Percentiles rank a stretch among this genome's conserved stretches.
phyloP scores from a whole-genome alignment of 2,888 invertebrate species.

The Dynastes tityus region DNA sequence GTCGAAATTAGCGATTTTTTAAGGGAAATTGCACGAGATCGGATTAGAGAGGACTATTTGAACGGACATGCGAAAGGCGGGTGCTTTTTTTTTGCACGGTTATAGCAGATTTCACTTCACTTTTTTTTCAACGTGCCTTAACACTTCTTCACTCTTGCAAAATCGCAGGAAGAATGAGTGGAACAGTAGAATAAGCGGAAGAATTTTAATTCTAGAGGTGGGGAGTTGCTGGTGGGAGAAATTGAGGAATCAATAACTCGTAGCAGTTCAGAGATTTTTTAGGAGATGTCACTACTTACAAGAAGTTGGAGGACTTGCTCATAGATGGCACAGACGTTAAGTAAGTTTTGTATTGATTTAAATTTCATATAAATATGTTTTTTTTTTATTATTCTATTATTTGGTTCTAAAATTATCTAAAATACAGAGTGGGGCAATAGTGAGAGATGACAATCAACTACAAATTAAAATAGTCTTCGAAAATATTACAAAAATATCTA shows the following conservation, averaged over 20 bases:
- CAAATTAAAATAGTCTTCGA: no score
- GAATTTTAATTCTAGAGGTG: conserved; percentile 10
- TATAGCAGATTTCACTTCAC: neutral
- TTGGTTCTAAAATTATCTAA: neutral
- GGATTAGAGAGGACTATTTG: neutral
- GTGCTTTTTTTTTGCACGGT: neutral
- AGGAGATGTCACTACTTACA: neutral
- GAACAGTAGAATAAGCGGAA: conserved; percentile 2
- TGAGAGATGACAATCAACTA: no score
- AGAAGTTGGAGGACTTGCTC: neutral
- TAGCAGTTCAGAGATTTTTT: no score
- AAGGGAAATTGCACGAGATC: neutral
- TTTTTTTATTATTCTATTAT: neutral
- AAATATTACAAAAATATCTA: no score
- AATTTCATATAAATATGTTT: neutral
- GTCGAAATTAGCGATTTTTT: conserved; percentile 4
- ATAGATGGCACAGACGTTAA: neutral
- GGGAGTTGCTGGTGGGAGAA: neutral
- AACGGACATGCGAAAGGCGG: neutral
- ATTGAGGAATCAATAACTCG: neutral
- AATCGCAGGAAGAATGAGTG: neutral
- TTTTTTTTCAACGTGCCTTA: neutral
- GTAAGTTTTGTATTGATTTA: no score
- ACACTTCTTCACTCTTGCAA: neutral
- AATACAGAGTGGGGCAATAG: no score